phyloP scores from a whole-genome alignment of 30 jellyfish, hydroid and myxozoan genomes.

The Haliclystus octoradiatus region DNA sequence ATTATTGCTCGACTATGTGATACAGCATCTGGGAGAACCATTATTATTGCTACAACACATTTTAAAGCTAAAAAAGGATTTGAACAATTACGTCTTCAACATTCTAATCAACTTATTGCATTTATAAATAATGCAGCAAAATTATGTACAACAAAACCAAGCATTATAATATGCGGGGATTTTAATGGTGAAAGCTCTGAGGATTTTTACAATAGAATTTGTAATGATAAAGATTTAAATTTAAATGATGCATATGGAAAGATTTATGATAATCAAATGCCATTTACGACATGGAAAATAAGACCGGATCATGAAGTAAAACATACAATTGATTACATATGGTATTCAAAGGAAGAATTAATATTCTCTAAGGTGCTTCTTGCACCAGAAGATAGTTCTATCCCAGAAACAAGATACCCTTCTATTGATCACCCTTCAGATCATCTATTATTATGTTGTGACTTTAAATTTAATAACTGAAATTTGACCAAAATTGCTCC shows the following conservation, averaged over 20 bases:
- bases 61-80: conserved; percentile 69
- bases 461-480: too few species aligned
- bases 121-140: conserved; percentile 7
- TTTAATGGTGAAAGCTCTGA: conserved; percentile 63
- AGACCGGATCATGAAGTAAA: conserved; percentile 50
- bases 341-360: conserved; percentile 32
- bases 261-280: conserved; percentile 11
- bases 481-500: too few species aligned
- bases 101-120: conserved; percentile 31
- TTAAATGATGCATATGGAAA: conserved; percentile 41
- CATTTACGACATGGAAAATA: conserved; percentile 73
- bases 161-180: conserved; percentile 61
- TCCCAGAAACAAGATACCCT: conserved; percentile 58
- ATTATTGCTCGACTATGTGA: conserved; percentile 22
- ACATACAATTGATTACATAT: conserved; percentile 62
- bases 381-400: conserved; percentile 47
- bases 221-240: not conserved
- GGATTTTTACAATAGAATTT: conserved; percentile 24
- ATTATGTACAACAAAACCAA: conserved; percentile 13
- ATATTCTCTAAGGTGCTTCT: conserved; percentile 25
- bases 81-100: conserved; percentile 46
- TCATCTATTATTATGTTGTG: conserved; percentile 64
- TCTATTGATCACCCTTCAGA: conserved; percentile 52
- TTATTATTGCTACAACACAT: conserved; percentile 51
- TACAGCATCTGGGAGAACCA: conserved; percentile 1